These are phyloP conservation scores for Phyllotreta striolata DNA, from an alignment of 2,888 invertebrate species.

Conservation along the genomic window DNA sequence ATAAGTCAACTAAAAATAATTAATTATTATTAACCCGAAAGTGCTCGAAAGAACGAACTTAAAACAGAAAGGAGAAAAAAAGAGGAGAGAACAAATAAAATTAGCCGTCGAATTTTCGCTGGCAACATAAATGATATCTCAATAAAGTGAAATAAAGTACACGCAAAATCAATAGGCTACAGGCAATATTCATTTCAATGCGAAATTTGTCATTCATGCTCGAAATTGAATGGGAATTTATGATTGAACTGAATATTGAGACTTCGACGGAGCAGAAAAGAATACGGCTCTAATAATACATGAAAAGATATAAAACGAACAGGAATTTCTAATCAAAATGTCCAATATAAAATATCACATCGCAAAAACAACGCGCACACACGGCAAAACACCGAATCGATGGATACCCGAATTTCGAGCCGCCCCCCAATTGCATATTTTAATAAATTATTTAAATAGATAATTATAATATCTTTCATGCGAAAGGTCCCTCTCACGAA, in stretches of 20 bases:
- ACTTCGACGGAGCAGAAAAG: constrained; percentile 53
- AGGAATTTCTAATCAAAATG: constrained; percentile 25
- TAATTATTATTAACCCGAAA: no score
- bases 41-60: no score
- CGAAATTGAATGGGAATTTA: constrained; percentile 62
- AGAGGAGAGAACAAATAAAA: constrained; percentile 28
- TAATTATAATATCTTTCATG: no score
- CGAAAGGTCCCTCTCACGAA: no score
- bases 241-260: constrained; percentile 61
- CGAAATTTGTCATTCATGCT: constrained; percentile 62
- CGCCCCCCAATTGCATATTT: no score
- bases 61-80: constrained; percentile 16
- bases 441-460: no score
- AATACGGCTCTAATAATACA: constrained; percentile 58
- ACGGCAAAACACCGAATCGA: no score
- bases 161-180: constrained; percentile 57
- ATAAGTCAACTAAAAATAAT: no score
- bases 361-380: no score
- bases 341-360: constrained; percentile 23
- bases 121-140: constrained; percentile 42
- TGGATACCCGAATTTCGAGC: no score
- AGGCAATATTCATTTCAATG: constrained; percentile 62
- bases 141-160: constrained; percentile 52
- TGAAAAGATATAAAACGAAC: constrained; percentile 48
- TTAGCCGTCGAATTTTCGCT: constrained; percentile 33